Percentiles rank a stretch among this genome's conserved stretches.
Conservation (phyloP, 2,113 vertebrate species). For the Nesoenas mayeri region DNA sequence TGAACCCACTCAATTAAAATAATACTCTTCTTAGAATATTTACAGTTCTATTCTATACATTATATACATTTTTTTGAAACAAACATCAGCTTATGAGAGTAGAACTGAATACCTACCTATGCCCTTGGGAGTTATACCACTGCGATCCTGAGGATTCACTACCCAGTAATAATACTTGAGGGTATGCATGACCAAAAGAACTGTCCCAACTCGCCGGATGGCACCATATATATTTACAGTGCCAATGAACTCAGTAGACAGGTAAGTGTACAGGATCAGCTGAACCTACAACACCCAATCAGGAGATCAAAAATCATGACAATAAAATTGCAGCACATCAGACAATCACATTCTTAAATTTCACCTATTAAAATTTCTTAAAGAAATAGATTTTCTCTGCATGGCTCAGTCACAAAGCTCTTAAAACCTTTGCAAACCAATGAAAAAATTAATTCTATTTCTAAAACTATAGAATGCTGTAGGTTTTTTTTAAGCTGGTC, state of each 20-base stretch:
- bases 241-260: conserved; percentile 95
- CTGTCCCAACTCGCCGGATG: conserved; percentile 91
- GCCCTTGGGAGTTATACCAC: conserved; percentile 91
- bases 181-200: conserved; percentile 94
- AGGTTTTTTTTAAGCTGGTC: not conserved
- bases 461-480: not conserved
- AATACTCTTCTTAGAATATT: not conserved
- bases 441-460: not conserved
- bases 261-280: conserved; percentile 90
- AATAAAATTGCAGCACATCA: not conserved
- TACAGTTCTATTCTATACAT: not conserved
- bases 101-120: conserved; percentile 75
- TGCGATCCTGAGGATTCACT: conserved; percentile 93
- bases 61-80: not conserved
- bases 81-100: not conserved
- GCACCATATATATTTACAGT: conserved; percentile 96
- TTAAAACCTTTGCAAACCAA: not conserved
- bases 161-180: conserved; percentile 98
- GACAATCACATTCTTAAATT: not conserved
- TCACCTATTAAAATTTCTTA: not conserved
- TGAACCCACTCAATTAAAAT: not conserved
- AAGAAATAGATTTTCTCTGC: not conserved
- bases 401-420: not conserved
- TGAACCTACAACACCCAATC: conserved; percentile 82
- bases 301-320: not conserved